Conservation (phyloP, 2,888 invertebrate species). For the Hofmannophila pseudospretella region DNA sequence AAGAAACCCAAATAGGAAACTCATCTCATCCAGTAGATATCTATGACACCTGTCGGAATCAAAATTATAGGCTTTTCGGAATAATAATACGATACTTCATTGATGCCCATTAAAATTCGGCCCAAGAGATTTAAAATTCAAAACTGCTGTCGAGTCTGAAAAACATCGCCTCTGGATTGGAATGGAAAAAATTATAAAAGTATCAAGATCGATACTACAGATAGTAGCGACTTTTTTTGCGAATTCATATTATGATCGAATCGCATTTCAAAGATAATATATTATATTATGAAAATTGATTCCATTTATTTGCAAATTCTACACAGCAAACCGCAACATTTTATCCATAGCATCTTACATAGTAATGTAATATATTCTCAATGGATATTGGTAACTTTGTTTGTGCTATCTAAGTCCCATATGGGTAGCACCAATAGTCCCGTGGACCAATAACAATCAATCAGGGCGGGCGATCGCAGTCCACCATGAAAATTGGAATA, state of each 20-base stretch:
- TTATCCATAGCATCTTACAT: too few species aligned
- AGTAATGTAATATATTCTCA: too few species aligned
- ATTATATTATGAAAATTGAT: background rate
- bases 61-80: slow-evolving; percentile 15
- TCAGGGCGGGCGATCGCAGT: slow-evolving; percentile 49
- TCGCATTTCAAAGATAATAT: background rate
- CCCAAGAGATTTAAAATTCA: slow-evolving; percentile 22
- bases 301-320: background rate
- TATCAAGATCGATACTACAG: slow-evolving; percentile 5
- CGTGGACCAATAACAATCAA: slow-evolving; percentile 53
- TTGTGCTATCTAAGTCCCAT: slow-evolving; percentile 6
- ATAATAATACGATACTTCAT: slow-evolving; percentile 22
- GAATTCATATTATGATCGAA: background rate
- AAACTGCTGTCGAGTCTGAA: slow-evolving; percentile 17
- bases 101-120: slow-evolving; percentile 34
- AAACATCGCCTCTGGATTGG: slow-evolving; percentile 10
- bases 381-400: too few species aligned
- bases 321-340: too few species aligned
- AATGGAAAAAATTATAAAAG: slow-evolving; percentile 6
- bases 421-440: slow-evolving; percentile 3
- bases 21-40: too few species aligned
- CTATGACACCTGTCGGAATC: slow-evolving; percentile 16
- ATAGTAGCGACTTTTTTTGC: background rate
- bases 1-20: too few species aligned
- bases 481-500: slow-evolving; percentile 64